Conservation (phyloP, 2,797 vertebrate genomes). For the Sciurus carolinensis region DNA sequence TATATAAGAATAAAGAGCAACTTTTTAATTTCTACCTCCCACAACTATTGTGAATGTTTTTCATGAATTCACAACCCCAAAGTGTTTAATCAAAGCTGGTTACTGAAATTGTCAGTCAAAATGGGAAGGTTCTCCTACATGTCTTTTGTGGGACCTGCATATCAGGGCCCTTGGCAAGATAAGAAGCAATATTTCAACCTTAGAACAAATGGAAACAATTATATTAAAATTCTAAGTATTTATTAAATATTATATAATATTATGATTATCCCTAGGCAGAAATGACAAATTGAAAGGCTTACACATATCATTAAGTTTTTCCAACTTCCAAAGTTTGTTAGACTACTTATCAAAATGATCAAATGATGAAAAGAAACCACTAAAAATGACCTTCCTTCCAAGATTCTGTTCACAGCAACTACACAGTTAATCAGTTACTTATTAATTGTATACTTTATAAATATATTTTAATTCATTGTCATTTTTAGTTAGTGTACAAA, state of each 20-base stretch:
- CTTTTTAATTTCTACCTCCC: constrained; percentile 6
- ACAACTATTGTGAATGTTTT: neutral
- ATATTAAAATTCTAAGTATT: neutral
- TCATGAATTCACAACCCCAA: neutral
- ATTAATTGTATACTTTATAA: neutral
- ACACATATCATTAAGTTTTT: neutral
- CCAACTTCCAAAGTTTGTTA: neutral
- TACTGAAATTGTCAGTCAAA: neutral
- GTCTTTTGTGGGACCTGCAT: neutral
- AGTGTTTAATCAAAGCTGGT: constrained; percentile 5
- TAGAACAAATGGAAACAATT: constrained; percentile 26
- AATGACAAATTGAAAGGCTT: constrained; percentile 22
- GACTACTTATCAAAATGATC: neutral
- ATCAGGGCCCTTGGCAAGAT: neutral
- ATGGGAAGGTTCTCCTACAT: neutral
- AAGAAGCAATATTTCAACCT: constrained; percentile 24
- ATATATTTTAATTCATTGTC: constrained; percentile 38
- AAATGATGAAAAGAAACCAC: neutral
- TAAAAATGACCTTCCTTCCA: constrained; percentile 24
- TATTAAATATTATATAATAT: constrained; percentile 6
- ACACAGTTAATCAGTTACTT: neutral
- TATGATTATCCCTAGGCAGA: neutral
- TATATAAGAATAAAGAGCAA: neutral
- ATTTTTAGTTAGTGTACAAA: constrained; percentile 2
- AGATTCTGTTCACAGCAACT: neutral